Percentiles rank a stretch among this genome's conserved stretches.
phyloP scores from a whole-genome alignment of 23 tunicate species.

The Aplidium turbinatum region DNA sequence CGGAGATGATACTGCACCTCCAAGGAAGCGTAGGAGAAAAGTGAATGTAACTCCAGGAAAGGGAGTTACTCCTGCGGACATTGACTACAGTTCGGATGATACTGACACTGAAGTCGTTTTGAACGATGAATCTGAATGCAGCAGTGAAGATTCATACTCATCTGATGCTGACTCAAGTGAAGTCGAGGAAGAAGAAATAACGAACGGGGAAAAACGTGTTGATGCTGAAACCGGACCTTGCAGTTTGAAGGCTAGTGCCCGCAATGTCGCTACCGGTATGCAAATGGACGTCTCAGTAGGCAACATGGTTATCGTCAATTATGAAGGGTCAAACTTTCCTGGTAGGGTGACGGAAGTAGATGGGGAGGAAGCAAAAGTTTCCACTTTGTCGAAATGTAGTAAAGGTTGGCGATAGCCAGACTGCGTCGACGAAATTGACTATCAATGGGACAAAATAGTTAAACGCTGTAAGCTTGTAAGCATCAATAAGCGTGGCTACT shows the following conservation, averaged over 20 bases:
- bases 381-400: conserved; percentile 17
- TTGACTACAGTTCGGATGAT: neutral
- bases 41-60: neutral
- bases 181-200: too few relatives aligned
- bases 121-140: neutral
- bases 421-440: neutral
- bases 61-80: neutral
- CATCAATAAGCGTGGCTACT: neutral
- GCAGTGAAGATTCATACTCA: too few relatives aligned
- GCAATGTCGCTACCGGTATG: neutral
- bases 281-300: neutral
- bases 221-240: neutral
- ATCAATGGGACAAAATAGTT: conserved; percentile 18
- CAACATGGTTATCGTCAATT: neutral
- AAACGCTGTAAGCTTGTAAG: neutral
- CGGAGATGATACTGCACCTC: neutral
- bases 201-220: too few relatives aligned
- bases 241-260: neutral
- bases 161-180: too few relatives aligned
- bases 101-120: neutral
- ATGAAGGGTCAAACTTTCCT: too few relatives aligned
- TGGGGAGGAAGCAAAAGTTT: conserved; percentile 2
- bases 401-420: conserved; percentile 11
- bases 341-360: conserved; percentile 11
- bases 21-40: conserved; percentile 1